A percentile compares a stretch with the other conserved stretches of the same genome.
These are phyloP conservation scores for Meleagris gallopavo DNA, from an alignment of 2,113 vertebrate genomes.

Conservation along the genomic window DNA sequence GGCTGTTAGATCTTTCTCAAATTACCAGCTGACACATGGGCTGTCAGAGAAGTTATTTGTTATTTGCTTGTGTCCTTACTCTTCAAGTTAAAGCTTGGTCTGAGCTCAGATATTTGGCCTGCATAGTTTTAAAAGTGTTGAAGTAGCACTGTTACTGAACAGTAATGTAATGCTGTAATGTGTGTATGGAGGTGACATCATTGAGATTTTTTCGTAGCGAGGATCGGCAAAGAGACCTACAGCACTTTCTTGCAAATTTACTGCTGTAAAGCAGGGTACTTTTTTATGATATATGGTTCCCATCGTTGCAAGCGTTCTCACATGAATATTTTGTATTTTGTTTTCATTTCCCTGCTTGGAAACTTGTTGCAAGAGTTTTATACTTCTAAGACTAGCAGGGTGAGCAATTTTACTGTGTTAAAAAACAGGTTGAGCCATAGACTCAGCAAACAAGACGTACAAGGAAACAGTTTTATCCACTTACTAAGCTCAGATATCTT, in stretches of 20 bases:
- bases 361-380: neutral
- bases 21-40: neutral
- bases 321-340: neutral
- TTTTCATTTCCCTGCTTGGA: neutral
- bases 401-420: neutral
- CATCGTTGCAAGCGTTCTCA: neutral
- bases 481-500: neutral
- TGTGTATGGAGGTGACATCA: neutral
- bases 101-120: neutral
- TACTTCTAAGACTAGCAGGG: neutral
- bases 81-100: neutral
- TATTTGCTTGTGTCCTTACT: neutral
- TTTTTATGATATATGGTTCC: neutral
- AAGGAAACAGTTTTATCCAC: neutral
- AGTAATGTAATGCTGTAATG: neutral
- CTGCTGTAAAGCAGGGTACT: neutral
- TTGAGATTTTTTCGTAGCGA: neutral
- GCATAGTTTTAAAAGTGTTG: neutral
- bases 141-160: neutral
- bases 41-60: conserved; percentile 29
- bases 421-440: neutral
- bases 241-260: neutral
- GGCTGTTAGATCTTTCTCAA: conserved; percentile 33
- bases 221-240: neutral
- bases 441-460: neutral